Percentiles rank a stretch among this genome's conserved stretches.
These are phyloP conservation scores for Steinernema scapterisci DNA, from an alignment of 2,888 invertebrate genomes.

Conservation along the genomic window DNA sequence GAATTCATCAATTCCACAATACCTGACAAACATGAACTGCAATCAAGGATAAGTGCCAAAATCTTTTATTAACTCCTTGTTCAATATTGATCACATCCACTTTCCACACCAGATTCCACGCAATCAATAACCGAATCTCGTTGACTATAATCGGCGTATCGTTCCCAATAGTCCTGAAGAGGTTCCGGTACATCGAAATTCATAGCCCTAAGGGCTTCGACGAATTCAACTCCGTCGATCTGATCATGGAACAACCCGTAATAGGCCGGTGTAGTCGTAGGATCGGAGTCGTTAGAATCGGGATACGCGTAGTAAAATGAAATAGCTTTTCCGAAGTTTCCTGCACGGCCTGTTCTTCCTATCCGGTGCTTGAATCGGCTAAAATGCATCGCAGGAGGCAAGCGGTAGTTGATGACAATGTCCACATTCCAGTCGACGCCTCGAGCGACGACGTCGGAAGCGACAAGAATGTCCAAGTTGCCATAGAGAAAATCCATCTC, in stretches of 20 bases:
- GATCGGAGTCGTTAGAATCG: neutral
- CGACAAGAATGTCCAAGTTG: slow-evolving; percentile 78
- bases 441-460: slow-evolving; percentile 96
- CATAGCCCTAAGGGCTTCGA: too few species aligned
- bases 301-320: neutral
- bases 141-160: too few species aligned
- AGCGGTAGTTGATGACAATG: slow-evolving; percentile 94
- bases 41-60: too few species aligned
- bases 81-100: too few species aligned
- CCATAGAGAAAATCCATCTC: neutral
- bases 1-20: too few species aligned
- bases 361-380: slow-evolving; percentile 99
- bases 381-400: slow-evolving; percentile 85
- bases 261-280: too few species aligned
- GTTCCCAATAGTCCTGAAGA: too few species aligned
- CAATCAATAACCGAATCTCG: too few species aligned
- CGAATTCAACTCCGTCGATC: neutral
- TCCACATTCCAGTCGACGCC: slow-evolving; percentile 77
- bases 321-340: neutral
- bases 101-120: too few species aligned
- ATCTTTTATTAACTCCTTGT: too few species aligned
- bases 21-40: too few species aligned
- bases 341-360: slow-evolving; percentile 77
- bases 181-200: too few species aligned
- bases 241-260: neutral